Evolutionary conservation across 2,888 invertebrate genomes (phyloP).

Genomic region (Andrena minutula): DNA sequence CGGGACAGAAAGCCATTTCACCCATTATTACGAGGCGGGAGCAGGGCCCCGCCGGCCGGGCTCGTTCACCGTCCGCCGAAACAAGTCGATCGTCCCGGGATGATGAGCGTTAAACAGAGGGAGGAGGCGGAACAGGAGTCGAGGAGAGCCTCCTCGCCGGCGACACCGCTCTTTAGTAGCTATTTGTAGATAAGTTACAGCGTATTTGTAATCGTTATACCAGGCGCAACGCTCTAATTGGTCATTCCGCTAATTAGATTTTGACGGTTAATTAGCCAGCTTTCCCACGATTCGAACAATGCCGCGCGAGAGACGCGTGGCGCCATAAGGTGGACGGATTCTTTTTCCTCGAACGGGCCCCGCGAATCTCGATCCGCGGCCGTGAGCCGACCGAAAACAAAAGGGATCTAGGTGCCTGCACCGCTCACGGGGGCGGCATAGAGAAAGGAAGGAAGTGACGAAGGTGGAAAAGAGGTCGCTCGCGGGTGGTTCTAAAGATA

Average conservation of each 20-base stretch:
- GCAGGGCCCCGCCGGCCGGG: constrained; percentile 12
- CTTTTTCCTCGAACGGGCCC: not conserved
- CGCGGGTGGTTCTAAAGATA: constrained; percentile 75
- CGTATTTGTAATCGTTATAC: constrained; percentile 50
- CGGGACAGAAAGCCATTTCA: constrained; percentile 73
- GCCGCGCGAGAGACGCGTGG: constrained; percentile 7
- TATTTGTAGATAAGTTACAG: constrained; percentile 44
- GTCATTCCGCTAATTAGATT: constrained; percentile 54
- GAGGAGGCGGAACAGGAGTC: not conserved
- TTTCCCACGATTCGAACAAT: constrained; percentile 57
- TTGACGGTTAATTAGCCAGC: constrained; percentile 57
- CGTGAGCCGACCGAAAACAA: constrained; percentile 4
- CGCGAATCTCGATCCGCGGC: not conserved
- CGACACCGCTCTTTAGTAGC: constrained; percentile 37
- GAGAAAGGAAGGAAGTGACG: constrained; percentile 35
- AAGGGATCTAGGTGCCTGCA: not conserved
- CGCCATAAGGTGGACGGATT: constrained; percentile 15
- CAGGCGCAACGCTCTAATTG: constrained; percentile 53
- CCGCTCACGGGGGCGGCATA: not conserved
- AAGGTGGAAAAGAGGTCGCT: constrained; percentile 66
- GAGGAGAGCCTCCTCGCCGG: not conserved
- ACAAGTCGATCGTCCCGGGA: constrained; percentile 26
- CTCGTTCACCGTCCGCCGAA: constrained; percentile 41
- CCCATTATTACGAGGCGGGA: constrained; percentile 71
- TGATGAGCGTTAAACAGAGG: constrained; percentile 4